Evolutionary conservation across 2,888 invertebrate genomes (phyloP), one percentile per base, ranked within the genome.

Genomic region (Hoplodrina blanda): DNA sequence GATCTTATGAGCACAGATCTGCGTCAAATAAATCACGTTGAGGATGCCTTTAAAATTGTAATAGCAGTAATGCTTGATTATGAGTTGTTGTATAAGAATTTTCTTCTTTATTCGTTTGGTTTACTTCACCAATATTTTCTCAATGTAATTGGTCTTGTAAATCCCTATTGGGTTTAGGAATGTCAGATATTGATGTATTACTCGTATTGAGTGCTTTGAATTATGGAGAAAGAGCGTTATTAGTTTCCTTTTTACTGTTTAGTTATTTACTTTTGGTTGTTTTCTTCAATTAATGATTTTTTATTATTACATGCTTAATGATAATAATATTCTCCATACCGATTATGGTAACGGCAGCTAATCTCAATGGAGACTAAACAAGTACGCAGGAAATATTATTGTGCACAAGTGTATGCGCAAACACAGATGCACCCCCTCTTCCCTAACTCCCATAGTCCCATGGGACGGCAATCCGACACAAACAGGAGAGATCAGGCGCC

Each of bases 1-100:
- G 91, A 92, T 93, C 91, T 91, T 90, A 90, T 91, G 88, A 89
- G 87, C 86, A 89, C 85, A 83, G 89, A 91, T 91, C 85, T 87
- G 87, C 86, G 88, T 89, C 87, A 86, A 90, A 91, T 91, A 91
- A 91, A 91, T 92, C 91, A 90, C 89, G 82, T 81, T 82, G 83
- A 85, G 77, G 77, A 83, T 82, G 77, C 79, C 79, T 85, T 85
- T 86, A 84, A 88, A 89, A 87, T 87, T 82, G 80, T 84, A 85
- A 87, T 85, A 85, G 85, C 84, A 77, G 65, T 69, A 62, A 76
- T 69, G 30, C 46, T 70, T 69, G 73, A 73, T 78, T 75, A 69
- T 64, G 49, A 50, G 19, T 30, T 61, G 73, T 15, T 19, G 15
- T 1, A 13, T 50, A 19, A 13, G 25, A 33, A n/a, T 19, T 63